Base-by-base conservation (phyloP, 2,797 vertebrate genomes). In the Bradypodion ventrale region DNA sequence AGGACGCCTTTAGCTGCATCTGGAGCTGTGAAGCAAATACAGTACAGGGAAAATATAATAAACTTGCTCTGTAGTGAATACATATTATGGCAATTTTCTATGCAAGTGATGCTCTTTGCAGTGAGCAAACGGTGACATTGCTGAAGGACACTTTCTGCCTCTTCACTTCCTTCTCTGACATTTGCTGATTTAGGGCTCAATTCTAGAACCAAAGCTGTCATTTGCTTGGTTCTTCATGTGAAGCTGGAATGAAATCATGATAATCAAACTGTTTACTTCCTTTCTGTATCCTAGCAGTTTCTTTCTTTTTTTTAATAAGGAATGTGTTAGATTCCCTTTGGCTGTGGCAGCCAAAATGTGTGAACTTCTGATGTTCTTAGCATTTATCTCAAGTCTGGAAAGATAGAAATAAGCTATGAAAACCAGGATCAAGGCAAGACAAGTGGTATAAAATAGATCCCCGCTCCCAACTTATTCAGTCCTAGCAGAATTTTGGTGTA, bases 311-410 rank as follows among this genome's bases (percentile, higher is more conserved):
- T n/a, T n/a, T n/a, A n/a, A 56, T n/a, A 29, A 75, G 75, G 27
- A 60, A 85, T 35, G 78, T 80, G 82, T 83, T 83, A 77, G 29
- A 83, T 83, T 85, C 49, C 72, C 72, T 85, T 77, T 69, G 49
- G 84, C 78, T 9, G 63, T 9, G 2, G 37, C 63, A 69, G 73
- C n/a, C 76, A 73, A 75, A 81, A 62, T 70, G 65, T 85, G 78
- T 32, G 49, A 76, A 76, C 40, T 49, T 63, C 25, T 68, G 63
- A 63, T 78, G 40, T 76, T 76, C 76, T 81, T 76, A 85, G 73
- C 65, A 70, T 60, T 70, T 81, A 52, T 63, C 60, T 85, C 63
- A 60, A 76, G 78, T 76, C 65, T 76, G 73, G 65, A 52, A 49
- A 62, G 73, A 35, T 27, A 62, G 69, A 79, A 74, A 80, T 40